Evolutionary conservation across 1,140 invertebrate genomes (phyloP), one percentile per base, ranked within the genome.

Genomic region (Drosophila tani): DNA sequence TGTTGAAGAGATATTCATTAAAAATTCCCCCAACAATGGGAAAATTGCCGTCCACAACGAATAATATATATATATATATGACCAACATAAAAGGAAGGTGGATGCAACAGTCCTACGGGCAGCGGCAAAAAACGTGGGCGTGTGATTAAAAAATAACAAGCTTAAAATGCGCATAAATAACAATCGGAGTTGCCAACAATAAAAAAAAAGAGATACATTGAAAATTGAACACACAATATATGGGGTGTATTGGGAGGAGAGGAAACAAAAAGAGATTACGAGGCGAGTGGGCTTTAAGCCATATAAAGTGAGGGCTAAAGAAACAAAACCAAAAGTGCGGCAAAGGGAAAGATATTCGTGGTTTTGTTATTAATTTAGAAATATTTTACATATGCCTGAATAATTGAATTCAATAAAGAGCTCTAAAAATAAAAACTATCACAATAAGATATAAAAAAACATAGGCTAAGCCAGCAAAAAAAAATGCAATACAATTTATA

Each of bases 61-160:
- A 40, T 35, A 43, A 40, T 35, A 1, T n/a, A 21, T 21, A 7
- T 55, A 35, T 32, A 17, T 14, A 19, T 35, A 1, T 5, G 19
- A 24, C 2, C 24, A 57, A 15, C 24, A 15, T 27, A 38, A 62
- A 49, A 35, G 51, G 45, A 32, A 32, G 19, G 45, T 46, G 50
- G 35, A 71, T 70, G 65, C 41, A 56, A 29, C 63, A 57, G 69
- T 41, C 51, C 51, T 29, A 70, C 45, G 19, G 43, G 21, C 55
- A 29, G 73, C 57, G 66, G 56, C 43, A 71, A 50, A 57, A 75
- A 77, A 87, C 65, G 79, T 83, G 73, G 84, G 83, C 76, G 68
- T 75, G 73, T 88, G 77, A 87, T 87, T 88, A 84, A 88, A 87
- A 87, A 87, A 87, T 84, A 87, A 88, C 84, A 87, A 78, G 77